phyloP scores from a whole-genome alignment of 1,140 invertebrate species.

The Drosophila nannoptera region DNA sequence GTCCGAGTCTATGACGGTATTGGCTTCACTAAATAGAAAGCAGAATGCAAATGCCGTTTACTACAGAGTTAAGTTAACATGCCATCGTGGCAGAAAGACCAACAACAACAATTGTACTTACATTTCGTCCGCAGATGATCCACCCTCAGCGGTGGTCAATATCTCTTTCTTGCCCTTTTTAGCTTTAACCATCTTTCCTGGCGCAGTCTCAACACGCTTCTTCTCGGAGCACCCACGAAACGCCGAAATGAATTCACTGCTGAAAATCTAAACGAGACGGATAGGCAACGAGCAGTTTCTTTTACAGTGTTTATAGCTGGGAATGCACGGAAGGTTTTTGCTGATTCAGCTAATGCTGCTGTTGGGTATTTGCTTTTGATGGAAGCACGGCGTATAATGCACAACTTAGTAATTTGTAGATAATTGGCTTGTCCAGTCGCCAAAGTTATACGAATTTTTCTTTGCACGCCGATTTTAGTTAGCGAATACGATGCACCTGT shows the following conservation, averaged over 20 bases:
- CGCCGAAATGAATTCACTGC: conserved; percentile 69
- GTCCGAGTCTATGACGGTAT: conserved; percentile 53
- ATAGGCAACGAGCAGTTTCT: conserved; percentile 23
- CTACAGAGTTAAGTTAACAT: conserved; percentile 61
- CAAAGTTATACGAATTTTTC: conserved; percentile 23
- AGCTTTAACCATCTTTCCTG: conserved; percentile 79
- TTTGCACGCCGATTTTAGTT: conserved; percentile 43
- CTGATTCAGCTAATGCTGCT: neutral
- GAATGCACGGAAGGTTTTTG: neutral
- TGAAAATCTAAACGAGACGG: conserved; percentile 70
- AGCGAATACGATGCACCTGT: conserved; percentile 46
- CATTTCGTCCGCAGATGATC: conserved; percentile 75
- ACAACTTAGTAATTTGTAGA: conserved; percentile 14
- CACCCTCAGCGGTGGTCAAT: conserved; percentile 65
- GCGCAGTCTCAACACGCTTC: conserved; percentile 78
- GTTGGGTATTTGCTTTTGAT: neutral
- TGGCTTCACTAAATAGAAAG: conserved; percentile 18
- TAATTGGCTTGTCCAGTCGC: conserved; percentile 1
- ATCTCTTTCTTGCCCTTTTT: conserved; percentile 80
- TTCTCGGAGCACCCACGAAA: conserved; percentile 65
- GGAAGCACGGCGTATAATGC: neutral
- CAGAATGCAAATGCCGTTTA: neutral
- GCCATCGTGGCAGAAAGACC: conserved; percentile 26
- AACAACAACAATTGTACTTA: conserved; percentile 50
- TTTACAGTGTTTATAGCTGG: conserved; percentile 1